A percentile compares a stretch with the other conserved stretches of the same genome.
These are phyloP conservation scores for Oncorhynchus tshawytscha DNA, from an alignment of 2,113 vertebrate genomes.

Conservation along the genomic window DNA sequence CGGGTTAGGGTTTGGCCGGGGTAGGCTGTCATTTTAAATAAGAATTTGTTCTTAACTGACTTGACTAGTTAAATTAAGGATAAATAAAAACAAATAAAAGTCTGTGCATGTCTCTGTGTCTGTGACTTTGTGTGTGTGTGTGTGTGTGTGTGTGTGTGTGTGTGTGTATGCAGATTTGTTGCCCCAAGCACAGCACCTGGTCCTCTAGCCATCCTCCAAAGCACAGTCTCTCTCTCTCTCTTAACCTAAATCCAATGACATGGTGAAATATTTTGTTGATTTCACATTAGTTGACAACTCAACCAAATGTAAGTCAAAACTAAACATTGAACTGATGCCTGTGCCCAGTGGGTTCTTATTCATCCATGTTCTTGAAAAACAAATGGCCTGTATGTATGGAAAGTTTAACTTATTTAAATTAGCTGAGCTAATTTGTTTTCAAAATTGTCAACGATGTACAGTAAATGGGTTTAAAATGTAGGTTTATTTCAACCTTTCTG, in stretches of 20 bases:
- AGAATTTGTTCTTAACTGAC: too few species aligned
- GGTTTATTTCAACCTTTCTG: background rate
- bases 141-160: background rate
- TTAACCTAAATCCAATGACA: slow-evolving; percentile 9
- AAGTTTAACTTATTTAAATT: background rate
- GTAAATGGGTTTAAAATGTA: too few species aligned
- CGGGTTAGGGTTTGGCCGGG: too few species aligned
- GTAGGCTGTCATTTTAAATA: too few species aligned
- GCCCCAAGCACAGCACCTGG: slow-evolving; percentile 6
- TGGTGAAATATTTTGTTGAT: too few species aligned
- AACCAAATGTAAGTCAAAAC: too few species aligned
- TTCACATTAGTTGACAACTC: too few species aligned
- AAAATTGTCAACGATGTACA: background rate
- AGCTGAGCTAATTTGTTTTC: slow-evolving; percentile 2
- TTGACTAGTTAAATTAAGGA: too few species aligned
- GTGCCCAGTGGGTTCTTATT: too few species aligned
- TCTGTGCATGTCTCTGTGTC: background rate
- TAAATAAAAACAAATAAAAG: too few species aligned
- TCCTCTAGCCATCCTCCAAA: slow-evolving; percentile 23
- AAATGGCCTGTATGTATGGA: background rate
- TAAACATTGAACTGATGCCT: too few species aligned
- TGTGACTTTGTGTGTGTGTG: background rate
- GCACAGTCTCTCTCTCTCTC: slow-evolving; percentile 23
- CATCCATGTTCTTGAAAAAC: too few species aligned
- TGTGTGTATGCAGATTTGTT: slow-evolving; percentile 20